Evolutionary conservation across 1,140 invertebrate genomes (phyloP), one percentile per base, ranked within the genome.

Genomic region (Diabrotica undecimpunctata): DNA sequence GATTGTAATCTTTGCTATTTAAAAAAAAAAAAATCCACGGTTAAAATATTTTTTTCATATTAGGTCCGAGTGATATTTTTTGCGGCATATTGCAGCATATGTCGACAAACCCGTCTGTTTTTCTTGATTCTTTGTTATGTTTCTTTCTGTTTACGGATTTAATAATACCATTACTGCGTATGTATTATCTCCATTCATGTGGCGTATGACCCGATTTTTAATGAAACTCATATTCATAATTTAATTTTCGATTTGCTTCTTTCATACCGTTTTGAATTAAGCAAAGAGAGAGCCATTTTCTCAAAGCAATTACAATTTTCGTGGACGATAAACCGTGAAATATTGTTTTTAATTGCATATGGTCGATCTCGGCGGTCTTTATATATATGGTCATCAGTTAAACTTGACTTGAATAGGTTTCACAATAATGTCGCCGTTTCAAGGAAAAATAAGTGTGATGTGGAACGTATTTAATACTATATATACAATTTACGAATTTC

Each of bases 371-470:
- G 41, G 8, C n/a, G n/a, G 8, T 10, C 41, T 46, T 8, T 46
- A 46, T 46, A 46, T 46, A 46, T 46, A 46, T 46, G 41, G 41
- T 46, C 25, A 46, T 46, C 41, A 46, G 41, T 46, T 46, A 46
- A 46, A 46, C 41, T 46, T 46, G 41, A 46, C 41, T 46, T 46
- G 8, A 46, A 46, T 46, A 46, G 41, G 41, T 46, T 46, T 46
- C 41, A 46, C 41, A 46, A 46, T 46, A 46, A 8, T 46, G n/a
- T n/a, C n/a, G 41, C n/a, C 41, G 8, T 25, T 46, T 46, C 41
- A 46, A 46, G 41, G 41, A 46, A 46, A 46, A 8, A n/a, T 46
- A 46, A 46, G n/a, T 46, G 41, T 8, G n/a, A 46, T 46, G 3
- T 46, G 41, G n/a, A 46, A 46, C 41, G 41, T 46, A 6, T 25